A percentile compares a stretch with the other conserved stretches of the same genome.
These are phyloP conservation scores for Heterohyrax brucei DNA, from an alignment of 2,797 vertebrate species.

Conservation along the genomic window DNA sequence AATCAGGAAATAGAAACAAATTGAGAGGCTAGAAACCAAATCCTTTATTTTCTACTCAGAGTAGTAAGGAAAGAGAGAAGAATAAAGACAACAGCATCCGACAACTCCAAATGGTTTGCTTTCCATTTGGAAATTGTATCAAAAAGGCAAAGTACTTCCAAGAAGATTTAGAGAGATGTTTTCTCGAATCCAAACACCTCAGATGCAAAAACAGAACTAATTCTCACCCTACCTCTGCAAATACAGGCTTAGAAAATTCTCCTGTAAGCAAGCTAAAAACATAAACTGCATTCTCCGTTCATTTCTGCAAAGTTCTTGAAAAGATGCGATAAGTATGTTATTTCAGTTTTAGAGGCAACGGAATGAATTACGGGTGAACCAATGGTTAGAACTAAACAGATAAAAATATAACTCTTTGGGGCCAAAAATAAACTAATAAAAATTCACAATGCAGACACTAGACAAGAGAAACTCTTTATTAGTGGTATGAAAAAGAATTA, in stretches of 20 bases:
- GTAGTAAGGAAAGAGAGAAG: not conserved
- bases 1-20: not conserved
- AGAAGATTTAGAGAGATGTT: not conserved
- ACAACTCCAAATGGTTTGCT: not conserved
- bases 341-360: slow-evolving; percentile 70
- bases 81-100: slow-evolving; percentile 1
- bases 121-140: not conserved
- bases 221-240: slow-evolving; percentile 28
- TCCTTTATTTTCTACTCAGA: not conserved
- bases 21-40: not conserved
- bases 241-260: slow-evolving; percentile 42
- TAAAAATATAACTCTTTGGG: slow-evolving; percentile 67
- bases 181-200: slow-evolving; percentile 1
- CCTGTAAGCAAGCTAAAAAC: not conserved
- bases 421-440: slow-evolving; percentile 76
- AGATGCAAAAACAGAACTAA: not conserved
- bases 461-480: slow-evolving; percentile 57
- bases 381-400: slow-evolving; percentile 57
- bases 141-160: not conserved
- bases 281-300: not conserved
- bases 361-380: slow-evolving; percentile 79
- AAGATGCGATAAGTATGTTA: slow-evolving; percentile 76
- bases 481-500: slow-evolving; percentile 55
- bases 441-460: slow-evolving; percentile 59
- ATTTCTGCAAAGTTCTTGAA: slow-evolving; percentile 35